Conservation (phyloP, 2,797 vertebrate genomes). For the Molossus molossus region DNA sequence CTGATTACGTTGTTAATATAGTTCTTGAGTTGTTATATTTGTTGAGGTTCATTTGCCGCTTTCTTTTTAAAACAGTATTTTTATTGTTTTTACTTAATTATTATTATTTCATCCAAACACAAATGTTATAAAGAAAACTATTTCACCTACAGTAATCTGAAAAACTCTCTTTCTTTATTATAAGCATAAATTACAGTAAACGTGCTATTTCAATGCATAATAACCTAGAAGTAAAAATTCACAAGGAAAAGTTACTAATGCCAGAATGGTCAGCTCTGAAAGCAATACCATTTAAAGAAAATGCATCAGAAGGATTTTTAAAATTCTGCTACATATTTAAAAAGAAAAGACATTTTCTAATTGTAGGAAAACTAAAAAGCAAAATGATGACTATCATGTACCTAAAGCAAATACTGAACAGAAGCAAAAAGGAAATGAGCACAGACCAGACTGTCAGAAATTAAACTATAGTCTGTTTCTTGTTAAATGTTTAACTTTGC, state of each 20-base stretch:
- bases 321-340: not conserved
- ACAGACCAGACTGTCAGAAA: not conserved
- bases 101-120: not conserved
- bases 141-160: not conserved
- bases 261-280: not conserved
- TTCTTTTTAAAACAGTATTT: not conserved
- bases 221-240: not conserved
- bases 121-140: not conserved
- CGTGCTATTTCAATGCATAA: not conserved
- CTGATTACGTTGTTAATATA: not conserved
- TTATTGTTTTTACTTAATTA: not conserved
- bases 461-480: not conserved
- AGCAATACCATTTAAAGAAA: not conserved
- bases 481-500: not conserved
- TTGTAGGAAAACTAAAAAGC: not conserved
- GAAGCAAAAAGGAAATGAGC: not conserved
- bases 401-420: not conserved
- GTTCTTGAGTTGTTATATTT: not conserved
- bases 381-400: not conserved
- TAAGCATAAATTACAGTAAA: not conserved
- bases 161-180: not conserved
- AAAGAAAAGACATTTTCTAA: not conserved
- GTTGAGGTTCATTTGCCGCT: not conserved
- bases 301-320: not conserved
- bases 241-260: not conserved